phyloP scores from a whole-genome alignment of 2,113 vertebrate genomes.

The Rhizomys pruinosus region DNA sequence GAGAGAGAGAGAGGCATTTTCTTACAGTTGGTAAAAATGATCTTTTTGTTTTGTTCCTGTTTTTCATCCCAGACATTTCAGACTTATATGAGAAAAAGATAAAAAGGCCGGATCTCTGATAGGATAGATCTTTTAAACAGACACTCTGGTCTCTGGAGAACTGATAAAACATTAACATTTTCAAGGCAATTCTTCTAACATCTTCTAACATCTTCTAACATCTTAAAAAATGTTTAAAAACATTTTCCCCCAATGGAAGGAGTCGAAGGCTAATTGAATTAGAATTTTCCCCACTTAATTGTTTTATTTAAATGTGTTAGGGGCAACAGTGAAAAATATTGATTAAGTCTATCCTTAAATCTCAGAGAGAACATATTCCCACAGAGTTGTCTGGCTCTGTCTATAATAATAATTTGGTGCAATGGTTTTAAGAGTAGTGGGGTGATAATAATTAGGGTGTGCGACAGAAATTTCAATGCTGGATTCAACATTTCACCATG shows the following conservation, averaged over 20 bases:
- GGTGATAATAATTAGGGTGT: constrained; percentile 78
- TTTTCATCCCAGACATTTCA: constrained; percentile 35
- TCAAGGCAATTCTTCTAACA: constrained; percentile 25
- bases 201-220: constrained; percentile 46
- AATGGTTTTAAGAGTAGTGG: constrained; percentile 53
- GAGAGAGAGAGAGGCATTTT: constrained; percentile 44
- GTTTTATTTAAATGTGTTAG: constrained; percentile 75
- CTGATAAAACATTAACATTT: constrained; percentile 31
- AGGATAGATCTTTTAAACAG: constrained; percentile 12
- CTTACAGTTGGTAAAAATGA: constrained; percentile 56
- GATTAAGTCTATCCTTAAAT: constrained; percentile 42
- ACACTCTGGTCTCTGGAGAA: not conserved
- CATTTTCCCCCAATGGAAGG: constrained; percentile 43
- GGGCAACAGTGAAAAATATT: constrained; percentile 67
- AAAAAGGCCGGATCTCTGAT: constrained; percentile 28
- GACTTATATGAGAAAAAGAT: not conserved
- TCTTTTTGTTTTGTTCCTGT: constrained; percentile 41
- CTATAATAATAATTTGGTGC: constrained; percentile 69
- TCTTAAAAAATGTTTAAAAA: constrained; percentile 50
- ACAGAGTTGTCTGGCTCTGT: constrained; percentile 71
- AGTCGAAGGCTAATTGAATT: constrained; percentile 73
- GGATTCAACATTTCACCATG: constrained; percentile 63
- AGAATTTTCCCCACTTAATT: constrained; percentile 52
- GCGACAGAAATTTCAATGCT: constrained; percentile 56
- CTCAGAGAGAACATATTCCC: constrained; percentile 66